phyloP scores from a whole-genome alignment of 92 coral and sea anemone species.

The Epizoanthus ramosus region DNA sequence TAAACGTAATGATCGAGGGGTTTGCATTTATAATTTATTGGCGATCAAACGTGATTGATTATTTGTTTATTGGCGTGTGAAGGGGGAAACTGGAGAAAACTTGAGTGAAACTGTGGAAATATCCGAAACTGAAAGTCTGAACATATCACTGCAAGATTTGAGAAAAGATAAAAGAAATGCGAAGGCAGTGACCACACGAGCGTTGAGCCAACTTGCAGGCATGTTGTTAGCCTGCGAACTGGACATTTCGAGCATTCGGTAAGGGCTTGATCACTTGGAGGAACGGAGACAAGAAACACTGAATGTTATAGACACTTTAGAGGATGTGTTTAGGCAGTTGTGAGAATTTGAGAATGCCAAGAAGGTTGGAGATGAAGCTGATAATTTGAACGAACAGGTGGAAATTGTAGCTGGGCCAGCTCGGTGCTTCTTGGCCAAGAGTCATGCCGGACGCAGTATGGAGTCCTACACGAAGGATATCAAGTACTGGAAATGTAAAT shows the following conservation, averaged over 20 bases:
- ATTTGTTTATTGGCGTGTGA: slow-evolving; percentile 11
- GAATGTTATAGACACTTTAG: slow-evolving; percentile 26
- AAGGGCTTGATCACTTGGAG: slow-evolving; percentile 18
- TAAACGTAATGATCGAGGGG: neutral
- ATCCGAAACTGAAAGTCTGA: slow-evolving; percentile 17
- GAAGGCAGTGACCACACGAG: slow-evolving; percentile 24
- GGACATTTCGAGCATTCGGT: slow-evolving; percentile 12
- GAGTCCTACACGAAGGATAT: slow-evolving; percentile 24
- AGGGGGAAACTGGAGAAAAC: slow-evolving; percentile 12
- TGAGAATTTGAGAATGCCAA: slow-evolving; percentile 24
- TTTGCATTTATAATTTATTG: slow-evolving; percentile 6
- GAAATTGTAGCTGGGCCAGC: slow-evolving; percentile 29
- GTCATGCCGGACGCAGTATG: neutral
- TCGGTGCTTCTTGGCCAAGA: slow-evolving; percentile 16
- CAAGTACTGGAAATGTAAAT: neutral
- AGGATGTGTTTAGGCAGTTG: slow-evolving; percentile 22
- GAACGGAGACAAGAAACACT: slow-evolving; percentile 38
- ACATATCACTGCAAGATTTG: neutral
- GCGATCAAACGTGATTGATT: slow-evolving; percentile 7
- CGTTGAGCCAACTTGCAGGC: no score
- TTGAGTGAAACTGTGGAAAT: neutral
- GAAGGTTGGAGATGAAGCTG: slow-evolving; percentile 46
- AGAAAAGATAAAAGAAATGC: slow-evolving; percentile 26
- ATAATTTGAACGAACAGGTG: slow-evolving; percentile 32
- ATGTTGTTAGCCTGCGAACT: slow-evolving; percentile 11